Evolutionary conservation across 2,113 vertebrate species (phyloP).

Genomic region (Serilophus lunatus): DNA sequence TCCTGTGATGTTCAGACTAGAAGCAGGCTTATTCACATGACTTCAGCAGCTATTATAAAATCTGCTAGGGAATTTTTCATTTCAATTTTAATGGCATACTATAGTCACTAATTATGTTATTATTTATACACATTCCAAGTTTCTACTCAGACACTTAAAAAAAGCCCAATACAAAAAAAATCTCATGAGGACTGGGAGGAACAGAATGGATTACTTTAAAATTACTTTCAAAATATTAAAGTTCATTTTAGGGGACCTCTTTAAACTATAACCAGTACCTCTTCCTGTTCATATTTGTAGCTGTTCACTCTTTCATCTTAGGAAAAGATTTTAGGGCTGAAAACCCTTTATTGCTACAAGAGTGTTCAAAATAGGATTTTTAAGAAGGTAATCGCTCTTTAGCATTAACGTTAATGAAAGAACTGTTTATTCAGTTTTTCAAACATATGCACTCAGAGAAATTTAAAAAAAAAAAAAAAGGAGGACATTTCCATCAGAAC

Average conservation of each 20-base stretch:
- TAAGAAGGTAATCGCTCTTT: not conserved
- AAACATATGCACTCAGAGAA: not conserved
- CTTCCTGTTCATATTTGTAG: not conserved
- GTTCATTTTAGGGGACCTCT: not conserved
- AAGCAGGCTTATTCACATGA: slow-evolving; percentile 23
- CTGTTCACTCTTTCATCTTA: not conserved
- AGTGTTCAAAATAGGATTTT: not conserved
- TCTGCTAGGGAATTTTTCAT: not conserved
- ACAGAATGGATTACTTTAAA: not conserved
- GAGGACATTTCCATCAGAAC: not conserved
- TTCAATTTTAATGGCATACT: slow-evolving; percentile 20
- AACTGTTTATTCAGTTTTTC: not conserved
- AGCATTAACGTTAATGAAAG: not conserved
- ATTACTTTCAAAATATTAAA: not conserved
- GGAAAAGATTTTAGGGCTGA: not conserved
- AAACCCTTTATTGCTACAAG: not conserved
- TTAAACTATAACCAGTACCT: not conserved
- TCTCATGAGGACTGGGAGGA: not conserved
- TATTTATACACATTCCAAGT: not conserved
- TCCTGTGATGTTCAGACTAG: slow-evolving; percentile 10
- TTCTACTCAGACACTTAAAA: not conserved
- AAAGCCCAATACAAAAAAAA: not conserved
- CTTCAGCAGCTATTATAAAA: slow-evolving; percentile 37
- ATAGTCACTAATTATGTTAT: slow-evolving; percentile 6
- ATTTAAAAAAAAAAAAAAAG: not conserved